Percentiles rank a stretch among this genome's conserved stretches.
phyloP scores from a whole-genome alignment of 2,797 vertebrate species.

The Mus minutoides region DNA sequence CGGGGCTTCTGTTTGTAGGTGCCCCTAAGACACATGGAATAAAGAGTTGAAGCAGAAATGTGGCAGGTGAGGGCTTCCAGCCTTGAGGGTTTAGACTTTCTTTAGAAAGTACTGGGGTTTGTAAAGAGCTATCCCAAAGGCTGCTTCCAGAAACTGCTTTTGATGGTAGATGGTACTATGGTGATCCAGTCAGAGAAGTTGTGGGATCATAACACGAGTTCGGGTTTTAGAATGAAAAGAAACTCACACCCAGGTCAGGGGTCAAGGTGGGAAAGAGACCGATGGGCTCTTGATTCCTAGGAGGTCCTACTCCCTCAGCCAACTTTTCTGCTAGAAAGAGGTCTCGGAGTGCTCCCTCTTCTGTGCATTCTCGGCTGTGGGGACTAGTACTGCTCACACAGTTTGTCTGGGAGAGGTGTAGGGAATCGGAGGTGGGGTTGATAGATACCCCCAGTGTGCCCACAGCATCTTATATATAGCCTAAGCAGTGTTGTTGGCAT shows the following conservation, averaged over 20 bases:
- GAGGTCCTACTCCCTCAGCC: background rate
- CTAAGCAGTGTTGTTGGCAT: background rate
- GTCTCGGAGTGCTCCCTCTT: background rate
- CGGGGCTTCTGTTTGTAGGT: background rate
- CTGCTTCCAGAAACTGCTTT: background rate
- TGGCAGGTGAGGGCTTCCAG: background rate
- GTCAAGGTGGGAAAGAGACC: background rate
- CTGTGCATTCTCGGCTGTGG: background rate
- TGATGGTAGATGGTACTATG: background rate
- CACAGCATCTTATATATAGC: background rate
- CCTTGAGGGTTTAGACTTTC: background rate
- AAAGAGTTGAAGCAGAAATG: no score
- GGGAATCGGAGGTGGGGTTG: background rate
- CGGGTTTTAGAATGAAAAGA: background rate
- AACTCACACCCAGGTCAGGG: background rate
- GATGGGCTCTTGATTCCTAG: background rate
- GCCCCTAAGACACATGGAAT: background rate
- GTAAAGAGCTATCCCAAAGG: background rate
- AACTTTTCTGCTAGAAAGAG: background rate
- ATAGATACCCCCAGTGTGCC: background rate
- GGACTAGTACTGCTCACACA: background rate
- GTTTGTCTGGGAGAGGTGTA: background rate
- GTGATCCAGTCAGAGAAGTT: background rate
- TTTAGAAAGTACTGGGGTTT: background rate
- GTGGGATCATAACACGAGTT: background rate